Evolutionary conservation across 2,113 vertebrate species (phyloP).

Genomic region (Chaetorhynchus papuensis): DNA sequence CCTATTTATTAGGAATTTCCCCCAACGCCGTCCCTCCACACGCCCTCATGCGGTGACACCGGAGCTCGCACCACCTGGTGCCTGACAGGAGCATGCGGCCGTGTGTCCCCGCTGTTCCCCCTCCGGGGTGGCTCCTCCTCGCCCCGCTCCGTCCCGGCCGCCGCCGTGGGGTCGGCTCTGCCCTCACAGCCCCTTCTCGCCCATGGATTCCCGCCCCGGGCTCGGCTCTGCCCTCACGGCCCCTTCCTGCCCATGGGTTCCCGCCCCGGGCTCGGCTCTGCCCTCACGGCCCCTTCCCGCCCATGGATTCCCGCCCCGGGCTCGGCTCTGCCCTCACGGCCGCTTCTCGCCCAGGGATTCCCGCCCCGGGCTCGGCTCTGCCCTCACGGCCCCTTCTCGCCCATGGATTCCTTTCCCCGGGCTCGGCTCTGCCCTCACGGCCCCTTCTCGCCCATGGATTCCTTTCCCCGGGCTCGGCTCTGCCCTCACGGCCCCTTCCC

Average conservation of each 20-base stretch:
- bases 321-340: neutral
- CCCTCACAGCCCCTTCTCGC: too few species aligned
- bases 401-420: too few species aligned
- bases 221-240: neutral
- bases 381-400: neutral
- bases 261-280: neutral
- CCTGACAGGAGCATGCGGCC: neutral
- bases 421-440: neutral
- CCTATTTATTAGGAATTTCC: neutral
- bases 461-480: neutral
- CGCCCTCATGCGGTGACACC: neutral
- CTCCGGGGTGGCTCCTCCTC: too few species aligned
- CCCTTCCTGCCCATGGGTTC: too few species aligned
- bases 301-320: neutral
- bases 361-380: neutral
- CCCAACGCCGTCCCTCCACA: neutral
- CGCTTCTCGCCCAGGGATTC: neutral
- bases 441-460: rapidly evolving
- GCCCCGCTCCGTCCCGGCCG: neutral
- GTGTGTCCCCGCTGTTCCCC: rapidly evolving
- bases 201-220: too few species aligned
- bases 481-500: neutral
- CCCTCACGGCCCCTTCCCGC: neutral
- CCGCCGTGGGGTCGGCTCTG: neutral
- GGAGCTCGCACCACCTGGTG: too few species aligned